Base-by-base conservation (phyloP, 1,140 invertebrate genomes). In the Reticulitermes speratus region DNA sequence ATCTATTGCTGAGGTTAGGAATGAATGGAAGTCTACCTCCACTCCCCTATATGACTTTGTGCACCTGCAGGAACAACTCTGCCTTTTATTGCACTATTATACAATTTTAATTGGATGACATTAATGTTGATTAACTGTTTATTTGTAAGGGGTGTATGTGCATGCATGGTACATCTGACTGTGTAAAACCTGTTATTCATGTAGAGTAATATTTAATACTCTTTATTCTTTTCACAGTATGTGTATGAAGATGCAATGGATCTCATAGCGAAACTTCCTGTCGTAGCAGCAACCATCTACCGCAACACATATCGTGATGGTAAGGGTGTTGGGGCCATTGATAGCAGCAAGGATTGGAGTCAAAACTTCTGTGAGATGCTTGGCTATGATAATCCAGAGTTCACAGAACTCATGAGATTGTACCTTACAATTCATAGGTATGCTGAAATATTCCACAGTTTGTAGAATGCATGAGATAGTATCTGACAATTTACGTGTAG, bases 201-300 rank as follows among this genome's bases (percentile, higher is more conserved):
- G 44, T 48, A 25, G 23, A 3, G n/a, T 84, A 45, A 16, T 16
- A 16, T 25, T 82, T n/a, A 65, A 75, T 45, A 55, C 59, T 38
- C 38, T 82, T 82, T 87, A 75, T 87, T 88, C 82, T 87, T 83
- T 89, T 91, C 88, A 38, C 88, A 93, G 93, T 93, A 93, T 88
- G 93, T 95, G 1, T 99, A 97, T 91, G 98, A 99, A 92, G 98
- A 99, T 91, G 94, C 97, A 32, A 98, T 99, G 96, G 97, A 99
- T 91, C 91, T 99, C 88, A 98, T 99, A 90, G 98, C 98, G 59
- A 99, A 99, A 91, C 91, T 99, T 88, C 97, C 98, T 0, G 97
- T 97, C 38, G 95, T 99, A 32, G 98, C 98, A 19, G 97, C 98
- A 3, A 97, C 97, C 8, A 99, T 99, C 87, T 99, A 99, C 91